Percentiles rank a stretch among this genome's conserved stretches.
Conservation (phyloP, 2,113 vertebrate genomes). For the Thinocorus orbignyianus region DNA sequence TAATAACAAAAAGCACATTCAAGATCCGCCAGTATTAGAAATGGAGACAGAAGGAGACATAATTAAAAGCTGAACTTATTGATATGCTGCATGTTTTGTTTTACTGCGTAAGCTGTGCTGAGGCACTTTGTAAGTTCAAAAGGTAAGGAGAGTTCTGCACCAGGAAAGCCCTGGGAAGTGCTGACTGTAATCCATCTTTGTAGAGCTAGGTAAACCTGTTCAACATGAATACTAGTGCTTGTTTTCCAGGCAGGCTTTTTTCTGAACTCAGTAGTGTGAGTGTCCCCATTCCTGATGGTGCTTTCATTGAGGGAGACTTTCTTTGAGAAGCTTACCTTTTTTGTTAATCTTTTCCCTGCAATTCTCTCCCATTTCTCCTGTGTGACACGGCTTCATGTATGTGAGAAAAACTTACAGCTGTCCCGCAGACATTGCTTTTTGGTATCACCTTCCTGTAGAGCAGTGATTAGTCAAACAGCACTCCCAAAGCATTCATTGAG, state of each 20-base stretch:
- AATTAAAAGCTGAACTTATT: slow-evolving; percentile 16
- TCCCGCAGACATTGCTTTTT: neutral
- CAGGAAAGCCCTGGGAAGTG: neutral
- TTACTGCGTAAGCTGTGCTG: neutral
- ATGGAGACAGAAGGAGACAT: slow-evolving; percentile 20
- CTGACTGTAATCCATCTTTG: neutral
- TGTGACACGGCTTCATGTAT: neutral
- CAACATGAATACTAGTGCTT: neutral
- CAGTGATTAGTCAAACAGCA: neutral
- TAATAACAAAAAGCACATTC: slow-evolving; percentile 43
- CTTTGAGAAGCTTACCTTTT: neutral
- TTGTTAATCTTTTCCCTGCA: neutral
- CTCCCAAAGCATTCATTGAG: neutral
- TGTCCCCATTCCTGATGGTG: neutral
- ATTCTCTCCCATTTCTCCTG: neutral
- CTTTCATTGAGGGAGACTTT: neutral
- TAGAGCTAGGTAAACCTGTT: slow-evolving; percentile 24
- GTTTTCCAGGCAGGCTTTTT: neutral
- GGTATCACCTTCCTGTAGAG: neutral
- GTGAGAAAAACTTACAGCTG: neutral
- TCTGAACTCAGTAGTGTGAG: neutral
- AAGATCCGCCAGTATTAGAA: slow-evolving; percentile 51
- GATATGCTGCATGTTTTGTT: neutral
- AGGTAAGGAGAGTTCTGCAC: neutral
- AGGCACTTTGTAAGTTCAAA: slow-evolving; percentile 17